A percentile compares a stretch with the other conserved stretches of the same genome.
Conservation (phyloP, 2,113 vertebrate species). For the Aviceda subcristata region DNA sequence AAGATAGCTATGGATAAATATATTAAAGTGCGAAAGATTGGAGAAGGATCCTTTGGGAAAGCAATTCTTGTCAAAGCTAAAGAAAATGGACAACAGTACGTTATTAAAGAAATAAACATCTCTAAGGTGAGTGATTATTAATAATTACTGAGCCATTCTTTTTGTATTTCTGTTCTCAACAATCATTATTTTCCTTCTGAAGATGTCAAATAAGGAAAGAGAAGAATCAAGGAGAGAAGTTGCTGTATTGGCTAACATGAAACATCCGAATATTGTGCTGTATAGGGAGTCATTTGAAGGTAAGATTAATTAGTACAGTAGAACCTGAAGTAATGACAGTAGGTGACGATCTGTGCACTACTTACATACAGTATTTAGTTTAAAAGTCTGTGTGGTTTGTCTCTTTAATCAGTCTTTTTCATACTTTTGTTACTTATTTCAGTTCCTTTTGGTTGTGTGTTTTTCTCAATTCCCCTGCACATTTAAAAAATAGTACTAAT, state of each 20-base stretch:
- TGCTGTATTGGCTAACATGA: constrained; percentile 96
- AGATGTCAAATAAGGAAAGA: constrained; percentile 98
- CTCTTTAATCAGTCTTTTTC: not conserved
- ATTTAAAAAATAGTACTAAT: not conserved
- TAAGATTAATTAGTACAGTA: constrained; percentile 56
- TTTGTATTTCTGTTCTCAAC: not conserved
- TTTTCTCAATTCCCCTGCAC: not conserved
- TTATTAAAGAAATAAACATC: constrained; percentile 98
- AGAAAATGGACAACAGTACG: constrained; percentile 88
- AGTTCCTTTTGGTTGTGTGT: not conserved
- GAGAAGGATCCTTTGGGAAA: constrained; percentile 97
- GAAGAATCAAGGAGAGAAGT: constrained; percentile 96
- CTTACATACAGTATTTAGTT: not conserved
- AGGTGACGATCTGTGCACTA: not conserved
- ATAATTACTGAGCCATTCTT: not conserved
- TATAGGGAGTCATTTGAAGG: constrained; percentile 99
- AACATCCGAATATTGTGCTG: constrained; percentile 96
- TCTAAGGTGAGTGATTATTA: constrained; percentile 79
- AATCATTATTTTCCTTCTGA: constrained; percentile 30
- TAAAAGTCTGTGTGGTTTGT: not conserved
- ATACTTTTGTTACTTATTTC: not conserved
- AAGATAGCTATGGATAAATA: constrained; percentile 90
- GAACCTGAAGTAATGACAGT: not conserved
- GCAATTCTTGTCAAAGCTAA: constrained; percentile 92
- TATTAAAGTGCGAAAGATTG: constrained; percentile 89